These are phyloP conservation scores for Etia nguti DNA, from an alignment of 2,113 vertebrate species.

Conservation along the genomic window DNA sequence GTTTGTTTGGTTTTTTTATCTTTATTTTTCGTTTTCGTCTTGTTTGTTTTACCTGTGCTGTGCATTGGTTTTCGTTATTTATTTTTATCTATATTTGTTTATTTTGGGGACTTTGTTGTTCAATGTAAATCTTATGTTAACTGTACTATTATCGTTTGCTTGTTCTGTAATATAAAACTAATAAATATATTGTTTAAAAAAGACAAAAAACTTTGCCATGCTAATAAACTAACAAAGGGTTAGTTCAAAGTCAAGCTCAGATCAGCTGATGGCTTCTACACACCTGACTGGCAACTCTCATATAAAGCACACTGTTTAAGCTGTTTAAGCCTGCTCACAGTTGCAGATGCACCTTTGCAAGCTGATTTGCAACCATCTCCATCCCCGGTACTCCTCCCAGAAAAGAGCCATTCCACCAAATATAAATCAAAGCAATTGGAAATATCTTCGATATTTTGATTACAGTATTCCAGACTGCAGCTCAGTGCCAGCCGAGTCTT, in stretches of 20 bases:
- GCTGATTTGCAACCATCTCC: not conserved
- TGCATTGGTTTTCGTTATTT: too few relatives aligned
- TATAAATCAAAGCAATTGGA: not conserved
- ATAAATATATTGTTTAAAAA: too few relatives aligned
- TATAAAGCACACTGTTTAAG: not conserved
- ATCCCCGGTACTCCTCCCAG: not conserved
- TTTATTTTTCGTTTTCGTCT: too few relatives aligned
- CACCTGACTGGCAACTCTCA: not conserved
- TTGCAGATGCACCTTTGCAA: not conserved
- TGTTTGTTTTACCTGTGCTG: too few relatives aligned
- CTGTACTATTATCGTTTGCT: too few relatives aligned
- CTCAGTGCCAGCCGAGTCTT: not conserved
- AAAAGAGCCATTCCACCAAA: not conserved
- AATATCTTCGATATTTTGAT: not conserved
- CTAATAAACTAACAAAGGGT: not conserved
- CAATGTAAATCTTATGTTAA: too few relatives aligned
- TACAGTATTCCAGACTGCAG: not conserved
- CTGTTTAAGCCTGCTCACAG: not conserved
- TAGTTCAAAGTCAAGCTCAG: not conserved
- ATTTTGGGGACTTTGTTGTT: too few relatives aligned
- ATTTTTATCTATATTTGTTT: too few relatives aligned
- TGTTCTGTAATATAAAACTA: too few relatives aligned
- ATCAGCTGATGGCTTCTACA: not conserved
- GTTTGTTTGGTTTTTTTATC: too few relatives aligned
- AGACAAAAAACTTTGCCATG: too few relatives aligned